Evolutionary conservation across 2,113 vertebrate species (phyloP).

Genomic region (Capreolus pygargus): DNA sequence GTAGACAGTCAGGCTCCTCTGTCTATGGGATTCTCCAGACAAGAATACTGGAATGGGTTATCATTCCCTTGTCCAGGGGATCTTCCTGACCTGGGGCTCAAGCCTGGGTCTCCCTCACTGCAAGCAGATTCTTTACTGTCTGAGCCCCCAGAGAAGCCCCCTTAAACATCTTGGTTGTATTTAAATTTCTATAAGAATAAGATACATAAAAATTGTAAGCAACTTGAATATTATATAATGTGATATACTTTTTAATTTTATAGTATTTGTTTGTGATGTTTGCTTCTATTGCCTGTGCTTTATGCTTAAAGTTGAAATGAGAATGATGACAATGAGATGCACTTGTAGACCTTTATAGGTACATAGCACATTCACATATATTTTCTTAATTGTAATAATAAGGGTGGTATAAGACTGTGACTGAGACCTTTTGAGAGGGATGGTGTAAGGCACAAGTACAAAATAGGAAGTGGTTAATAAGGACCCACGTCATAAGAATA

Average conservation of each 20-base stretch:
- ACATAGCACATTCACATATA: fast-evolving
- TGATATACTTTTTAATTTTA: background rate
- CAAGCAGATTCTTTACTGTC: background rate
- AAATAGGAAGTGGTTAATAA: background rate
- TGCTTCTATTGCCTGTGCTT: background rate
- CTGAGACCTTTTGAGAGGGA: background rate
- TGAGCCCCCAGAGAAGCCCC: background rate
- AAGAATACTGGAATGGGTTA: background rate
- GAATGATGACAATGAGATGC: background rate
- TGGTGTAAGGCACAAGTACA: background rate
- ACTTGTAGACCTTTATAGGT: too few species aligned
- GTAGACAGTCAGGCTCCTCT: background rate
- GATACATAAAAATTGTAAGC: background rate
- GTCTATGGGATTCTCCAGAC: background rate
- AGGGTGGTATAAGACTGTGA: background rate
- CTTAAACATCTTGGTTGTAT: background rate
- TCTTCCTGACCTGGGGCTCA: background rate
- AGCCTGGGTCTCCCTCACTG: background rate
- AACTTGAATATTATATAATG: background rate
- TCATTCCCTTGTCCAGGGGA: background rate
- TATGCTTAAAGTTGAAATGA: background rate
- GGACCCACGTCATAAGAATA: background rate
- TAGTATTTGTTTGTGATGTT: background rate
- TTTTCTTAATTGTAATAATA: background rate
- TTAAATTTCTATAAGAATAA: background rate